Conservation (phyloP, 2,888 invertebrate genomes). For the Oeneis ivallda region DNA sequence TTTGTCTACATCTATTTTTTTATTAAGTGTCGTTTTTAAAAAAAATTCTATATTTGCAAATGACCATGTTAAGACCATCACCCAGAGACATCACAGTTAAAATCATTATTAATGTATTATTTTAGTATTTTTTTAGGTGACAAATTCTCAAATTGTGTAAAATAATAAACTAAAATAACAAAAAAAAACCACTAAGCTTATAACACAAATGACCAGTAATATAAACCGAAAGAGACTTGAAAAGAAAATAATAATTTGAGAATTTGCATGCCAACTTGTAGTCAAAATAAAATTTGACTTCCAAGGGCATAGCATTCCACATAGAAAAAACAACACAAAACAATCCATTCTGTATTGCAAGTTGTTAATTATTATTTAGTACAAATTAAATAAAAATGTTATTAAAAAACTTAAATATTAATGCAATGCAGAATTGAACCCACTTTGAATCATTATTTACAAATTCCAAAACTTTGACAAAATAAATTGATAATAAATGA, state of each 20-base stretch:
- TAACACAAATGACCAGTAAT: not conserved
- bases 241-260: conserved; percentile 26
- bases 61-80: conserved; percentile 68
- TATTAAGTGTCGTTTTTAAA: not conserved
- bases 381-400: not conserved
- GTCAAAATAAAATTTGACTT: conserved; percentile 34
- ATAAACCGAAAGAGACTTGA: conserved; percentile 2
- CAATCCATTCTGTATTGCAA: conserved; percentile 16
- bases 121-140: conserved; percentile 45
- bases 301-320: conserved; percentile 34
- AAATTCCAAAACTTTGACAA: not conserved
- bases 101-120: conserved; percentile 40
- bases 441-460: conserved; percentile 11
- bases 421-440: conserved; percentile 9
- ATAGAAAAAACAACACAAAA: conserved; percentile 15
- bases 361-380: not conserved
- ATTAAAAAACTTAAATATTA: not conserved
- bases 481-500: not conserved
- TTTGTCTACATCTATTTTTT: not conserved
- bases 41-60: conserved; percentile 62
- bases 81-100: conserved; percentile 71
- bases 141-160: conserved; percentile 43
- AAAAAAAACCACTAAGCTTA: not conserved
- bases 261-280: conserved; percentile 36
- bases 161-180: conserved; percentile 12